phyloP scores from a whole-genome alignment of 1,140 invertebrate species.

The Anastatus disparis region DNA sequence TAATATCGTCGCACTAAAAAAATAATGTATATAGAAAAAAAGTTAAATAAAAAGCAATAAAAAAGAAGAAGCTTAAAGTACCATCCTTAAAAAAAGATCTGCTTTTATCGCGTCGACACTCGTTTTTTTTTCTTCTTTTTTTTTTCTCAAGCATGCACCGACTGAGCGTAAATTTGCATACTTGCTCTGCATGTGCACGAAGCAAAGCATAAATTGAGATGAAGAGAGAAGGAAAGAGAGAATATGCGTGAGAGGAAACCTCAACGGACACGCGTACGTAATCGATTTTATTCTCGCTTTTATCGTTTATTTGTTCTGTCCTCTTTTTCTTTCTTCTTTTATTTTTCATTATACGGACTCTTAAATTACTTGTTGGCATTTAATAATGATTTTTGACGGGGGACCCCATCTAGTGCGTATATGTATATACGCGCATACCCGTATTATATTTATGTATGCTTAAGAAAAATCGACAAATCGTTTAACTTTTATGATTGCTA shows the following conservation, averaged over 20 bases:
- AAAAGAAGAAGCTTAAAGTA: neutral
- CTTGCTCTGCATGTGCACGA: slow-evolving; percentile 35
- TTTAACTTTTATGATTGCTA: slow-evolving; percentile 35
- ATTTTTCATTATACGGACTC: no score
- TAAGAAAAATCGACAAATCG: slow-evolving; percentile 10
- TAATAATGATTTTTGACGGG: slow-evolving; percentile 37
- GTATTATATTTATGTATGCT: no score
- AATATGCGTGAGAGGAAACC: slow-evolving; percentile 22
- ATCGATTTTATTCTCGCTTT: slow-evolving; percentile 43
- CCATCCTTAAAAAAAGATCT: no score
- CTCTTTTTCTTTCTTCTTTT: no score
- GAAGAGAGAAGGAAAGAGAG: no score
- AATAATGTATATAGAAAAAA: slow-evolving; percentile 42
- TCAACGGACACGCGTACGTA: neutral
- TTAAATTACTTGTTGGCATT: slow-evolving; percentile 39
- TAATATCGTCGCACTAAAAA: slow-evolving; percentile 35
- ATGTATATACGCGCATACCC: no score
- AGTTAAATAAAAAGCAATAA: slow-evolving; percentile 39
- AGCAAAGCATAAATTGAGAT: no score
- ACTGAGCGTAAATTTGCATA: slow-evolving; percentile 55
- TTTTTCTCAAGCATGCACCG: slow-evolving; percentile 14
- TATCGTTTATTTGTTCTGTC: slow-evolving; percentile 35
- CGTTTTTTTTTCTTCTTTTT: slow-evolving; percentile 23
- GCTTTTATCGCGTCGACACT: slow-evolving; percentile 52
- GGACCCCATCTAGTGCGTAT: neutral